A percentile compares a stretch with the other conserved stretches of the same genome.
Conservation (phyloP, 2,113 vertebrate species). For the Hiodon tergisus region DNA sequence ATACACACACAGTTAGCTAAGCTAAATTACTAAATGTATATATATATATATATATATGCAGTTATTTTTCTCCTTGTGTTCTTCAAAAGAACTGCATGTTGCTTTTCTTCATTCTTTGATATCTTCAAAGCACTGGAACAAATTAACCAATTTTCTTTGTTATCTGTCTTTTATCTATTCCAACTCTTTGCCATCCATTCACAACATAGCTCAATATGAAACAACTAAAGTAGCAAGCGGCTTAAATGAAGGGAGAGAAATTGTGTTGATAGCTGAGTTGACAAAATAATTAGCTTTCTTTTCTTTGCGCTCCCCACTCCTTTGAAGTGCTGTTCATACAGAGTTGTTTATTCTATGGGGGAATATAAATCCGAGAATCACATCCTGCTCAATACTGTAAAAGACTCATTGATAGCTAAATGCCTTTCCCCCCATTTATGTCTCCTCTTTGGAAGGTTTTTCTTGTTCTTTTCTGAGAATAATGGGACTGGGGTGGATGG, state of each 20-base stretch:
- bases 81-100: conserved; percentile 4
- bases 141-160: conserved; percentile 6
- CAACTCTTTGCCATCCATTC: neutral
- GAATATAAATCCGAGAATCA: neutral
- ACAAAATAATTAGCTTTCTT: conserved; percentile 15
- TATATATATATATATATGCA: neutral
- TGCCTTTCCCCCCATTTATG: neutral
- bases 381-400: neutral
- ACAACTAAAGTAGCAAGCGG: conserved; percentile 3
- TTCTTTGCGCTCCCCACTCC: neutral
- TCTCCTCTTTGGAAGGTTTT: too few species aligned
- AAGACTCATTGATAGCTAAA: neutral
- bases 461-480: conserved; percentile 4
- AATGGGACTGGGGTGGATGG: conserved; percentile 26
- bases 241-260: conserved; percentile 7
- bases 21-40: too few species aligned
- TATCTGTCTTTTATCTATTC: conserved; percentile 17
- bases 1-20: too few species aligned
- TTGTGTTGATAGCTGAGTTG: conserved; percentile 14
- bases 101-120: neutral
- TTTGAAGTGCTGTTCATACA: conserved; percentile 3
- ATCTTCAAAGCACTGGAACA: conserved; percentile 2
- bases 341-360: neutral
- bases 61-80: neutral
- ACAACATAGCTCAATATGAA: neutral